A percentile compares a stretch with the other conserved stretches of the same genome.
Evolutionary conservation across 2,888 invertebrate genomes (phyloP).

Genomic region (Drosophila paranaensis): DNA sequence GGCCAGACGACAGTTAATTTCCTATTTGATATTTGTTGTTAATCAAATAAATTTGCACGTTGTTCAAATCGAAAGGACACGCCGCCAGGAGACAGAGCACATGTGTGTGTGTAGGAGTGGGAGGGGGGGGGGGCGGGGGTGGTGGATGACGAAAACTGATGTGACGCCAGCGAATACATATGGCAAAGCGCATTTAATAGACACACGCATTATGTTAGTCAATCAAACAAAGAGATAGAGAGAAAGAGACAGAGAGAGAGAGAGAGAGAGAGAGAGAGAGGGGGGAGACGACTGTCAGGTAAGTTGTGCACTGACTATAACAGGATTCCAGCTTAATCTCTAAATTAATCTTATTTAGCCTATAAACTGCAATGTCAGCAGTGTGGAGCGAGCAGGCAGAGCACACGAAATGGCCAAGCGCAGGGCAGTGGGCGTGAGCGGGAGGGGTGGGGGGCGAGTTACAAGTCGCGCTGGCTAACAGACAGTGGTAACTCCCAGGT

Average conservation of each 20-base stretch:
- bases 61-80: slow-evolving; percentile 46
- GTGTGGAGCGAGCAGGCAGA: not conserved
- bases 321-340: slow-evolving; percentile 60
- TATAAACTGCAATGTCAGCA: slow-evolving; percentile 51
- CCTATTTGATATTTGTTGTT: slow-evolving; percentile 81
- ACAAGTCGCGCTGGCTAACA: slow-evolving; percentile 23
- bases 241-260: not conserved
- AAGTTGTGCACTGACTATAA: slow-evolving; percentile 23
- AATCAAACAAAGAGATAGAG: slow-evolving; percentile 10
- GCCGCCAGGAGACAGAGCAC: not conserved
- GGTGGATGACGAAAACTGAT: not conserved
- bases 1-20: slow-evolving; percentile 79
- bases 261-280: not conserved
- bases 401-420: not conserved
- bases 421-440: not conserved
- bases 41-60: slow-evolving; percentile 76
- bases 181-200: slow-evolving; percentile 1
- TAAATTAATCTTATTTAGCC: slow-evolving; percentile 76
- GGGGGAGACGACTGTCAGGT: not conserved
- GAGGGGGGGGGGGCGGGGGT: not conserved
- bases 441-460: not conserved
- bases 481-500: slow-evolving; percentile 67
- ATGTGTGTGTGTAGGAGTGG: no score
- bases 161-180: not conserved
- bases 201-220: slow-evolving; percentile 9